phyloP scores from a whole-genome alignment of 2,888 invertebrate species.

The Pandemis cinnamomeana region DNA sequence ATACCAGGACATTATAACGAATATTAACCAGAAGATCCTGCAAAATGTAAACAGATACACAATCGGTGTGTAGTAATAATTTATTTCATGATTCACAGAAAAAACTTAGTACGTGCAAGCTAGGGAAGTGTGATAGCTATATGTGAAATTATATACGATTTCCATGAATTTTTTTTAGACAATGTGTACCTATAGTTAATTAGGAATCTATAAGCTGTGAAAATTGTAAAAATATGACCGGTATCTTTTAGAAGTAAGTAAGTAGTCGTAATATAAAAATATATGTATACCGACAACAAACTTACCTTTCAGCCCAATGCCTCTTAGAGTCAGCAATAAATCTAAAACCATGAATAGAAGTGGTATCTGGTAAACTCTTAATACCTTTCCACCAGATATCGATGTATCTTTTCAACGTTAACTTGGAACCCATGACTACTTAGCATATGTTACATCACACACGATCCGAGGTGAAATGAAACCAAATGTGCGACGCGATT shows the following conservation, averaged over 20 bases:
- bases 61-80: neutral
- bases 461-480: slow-evolving; percentile 24
- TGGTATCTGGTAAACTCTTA: slow-evolving; percentile 75
- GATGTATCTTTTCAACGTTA: slow-evolving; percentile 61
- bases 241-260: too few species aligned
- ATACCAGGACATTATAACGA: slow-evolving; percentile 86
- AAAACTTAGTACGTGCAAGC: too few species aligned
- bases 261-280: too few species aligned
- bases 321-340: slow-evolving; percentile 86
- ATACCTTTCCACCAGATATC: slow-evolving; percentile 80
- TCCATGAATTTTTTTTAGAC: too few species aligned
- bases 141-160: too few species aligned
- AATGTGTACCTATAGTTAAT: too few species aligned
- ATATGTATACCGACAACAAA: slow-evolving; percentile 10
- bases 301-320: slow-evolving; percentile 87
- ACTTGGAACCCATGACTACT: slow-evolving; percentile 55
- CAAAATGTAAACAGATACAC: slow-evolving; percentile 20
- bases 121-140: too few species aligned
- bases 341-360: slow-evolving; percentile 87
- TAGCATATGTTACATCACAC: neutral
- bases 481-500: slow-evolving; percentile 13
- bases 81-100: too few species aligned
- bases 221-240: too few species aligned
- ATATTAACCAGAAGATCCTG: slow-evolving; percentile 87
- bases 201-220: too few species aligned